These are phyloP conservation scores for Diglossa cyanea DNA, from an alignment of 2,797 vertebrate species.

Conservation along the genomic window DNA sequence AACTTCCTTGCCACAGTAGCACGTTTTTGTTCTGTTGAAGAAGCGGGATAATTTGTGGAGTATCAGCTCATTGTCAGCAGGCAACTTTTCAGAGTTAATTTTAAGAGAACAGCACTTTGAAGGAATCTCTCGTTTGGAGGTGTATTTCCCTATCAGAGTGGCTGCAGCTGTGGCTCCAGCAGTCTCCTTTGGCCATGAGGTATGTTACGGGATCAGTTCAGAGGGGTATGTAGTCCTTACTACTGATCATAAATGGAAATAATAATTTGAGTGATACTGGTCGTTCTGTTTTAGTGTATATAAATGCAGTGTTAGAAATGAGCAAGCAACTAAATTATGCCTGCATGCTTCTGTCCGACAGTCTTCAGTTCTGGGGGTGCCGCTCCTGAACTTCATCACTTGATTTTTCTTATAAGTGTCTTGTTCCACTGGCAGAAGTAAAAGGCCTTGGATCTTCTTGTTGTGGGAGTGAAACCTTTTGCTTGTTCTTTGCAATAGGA, in stretches of 20 bases:
- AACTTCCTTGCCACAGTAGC: background rate
- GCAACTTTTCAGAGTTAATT: background rate
- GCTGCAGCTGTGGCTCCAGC: background rate
- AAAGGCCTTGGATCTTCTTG: background rate
- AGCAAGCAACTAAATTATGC: background rate
- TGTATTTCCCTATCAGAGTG: background rate
- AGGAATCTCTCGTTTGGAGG: background rate
- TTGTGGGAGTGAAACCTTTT: background rate
- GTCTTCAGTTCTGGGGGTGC: background rate
- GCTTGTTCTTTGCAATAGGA: background rate
- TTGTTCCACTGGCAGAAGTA: background rate
- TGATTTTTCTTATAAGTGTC: background rate
- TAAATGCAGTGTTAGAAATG: background rate
- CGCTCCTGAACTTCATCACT: background rate
- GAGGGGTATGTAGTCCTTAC: background rate
- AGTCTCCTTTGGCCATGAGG: conserved; percentile 16
- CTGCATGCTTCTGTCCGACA: fast-evolving
- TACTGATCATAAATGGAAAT: background rate
- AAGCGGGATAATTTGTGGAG: background rate
- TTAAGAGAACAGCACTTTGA: background rate
- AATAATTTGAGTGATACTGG: background rate
- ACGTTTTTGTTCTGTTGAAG: background rate
- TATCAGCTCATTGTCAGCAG: background rate
- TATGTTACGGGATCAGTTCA: background rate
- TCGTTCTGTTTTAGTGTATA: background rate